Conservation (phyloP, 2,113 vertebrate genomes). For the Campylorhamphus procurvoides region DNA sequence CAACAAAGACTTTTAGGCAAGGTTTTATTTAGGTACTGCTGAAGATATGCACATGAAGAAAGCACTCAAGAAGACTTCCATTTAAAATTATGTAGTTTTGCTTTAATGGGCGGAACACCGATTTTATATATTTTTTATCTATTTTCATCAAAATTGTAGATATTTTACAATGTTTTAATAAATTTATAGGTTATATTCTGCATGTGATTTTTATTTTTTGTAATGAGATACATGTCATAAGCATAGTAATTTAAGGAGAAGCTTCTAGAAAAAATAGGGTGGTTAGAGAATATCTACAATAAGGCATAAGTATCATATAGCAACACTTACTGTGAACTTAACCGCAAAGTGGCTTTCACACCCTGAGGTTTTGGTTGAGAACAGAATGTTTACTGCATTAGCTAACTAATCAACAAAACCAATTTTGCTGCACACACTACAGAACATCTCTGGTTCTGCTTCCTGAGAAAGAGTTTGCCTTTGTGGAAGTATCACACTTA, state of each 20-base stretch:
- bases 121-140: neutral
- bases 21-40: neutral
- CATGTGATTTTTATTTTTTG: neutral
- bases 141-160: neutral
- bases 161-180: neutral
- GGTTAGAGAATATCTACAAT: neutral
- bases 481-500: neutral
- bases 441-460: neutral
- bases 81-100: neutral
- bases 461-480: slow-evolving; percentile 19
- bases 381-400: neutral
- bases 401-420: neutral
- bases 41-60: neutral
- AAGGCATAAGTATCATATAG: neutral
- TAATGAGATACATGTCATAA: neutral
- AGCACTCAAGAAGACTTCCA: neutral
- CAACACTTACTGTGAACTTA: neutral
- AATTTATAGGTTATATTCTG: neutral
- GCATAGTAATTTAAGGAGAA: neutral
- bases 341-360: neutral
- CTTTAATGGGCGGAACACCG: neutral
- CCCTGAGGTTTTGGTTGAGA: neutral
- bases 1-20: neutral
- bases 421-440: neutral
- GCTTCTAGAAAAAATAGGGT: neutral